Conservation (phyloP, 2,888 invertebrate species). For the Ormyrus rosae region DNA sequence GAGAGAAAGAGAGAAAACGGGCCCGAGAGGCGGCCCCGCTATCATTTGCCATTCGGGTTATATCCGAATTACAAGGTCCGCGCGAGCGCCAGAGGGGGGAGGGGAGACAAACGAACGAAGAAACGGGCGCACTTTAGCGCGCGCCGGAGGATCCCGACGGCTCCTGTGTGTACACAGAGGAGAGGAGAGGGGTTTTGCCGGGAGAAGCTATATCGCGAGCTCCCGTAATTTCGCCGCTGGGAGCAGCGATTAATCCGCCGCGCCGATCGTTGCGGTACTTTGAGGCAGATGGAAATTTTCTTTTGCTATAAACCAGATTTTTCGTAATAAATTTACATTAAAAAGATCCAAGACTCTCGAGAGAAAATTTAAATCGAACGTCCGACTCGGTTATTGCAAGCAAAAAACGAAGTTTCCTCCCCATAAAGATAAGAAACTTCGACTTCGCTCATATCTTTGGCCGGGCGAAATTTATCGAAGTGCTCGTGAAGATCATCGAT, state of each 20-base stretch:
- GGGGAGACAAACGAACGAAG: slow-evolving; percentile 41
- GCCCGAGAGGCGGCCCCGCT: slow-evolving; percentile 3
- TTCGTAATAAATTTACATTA: no score
- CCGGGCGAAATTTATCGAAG: no score
- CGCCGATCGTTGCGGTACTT: no score
- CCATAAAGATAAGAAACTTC: no score
- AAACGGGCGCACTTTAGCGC: slow-evolving; percentile 25
- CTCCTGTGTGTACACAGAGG: not conserved
- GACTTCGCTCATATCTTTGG: no score
- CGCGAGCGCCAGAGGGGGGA: not conserved
- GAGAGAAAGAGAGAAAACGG: not conserved
- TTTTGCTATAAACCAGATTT: no score
- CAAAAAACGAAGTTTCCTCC: no score
- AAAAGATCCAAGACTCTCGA: no score
- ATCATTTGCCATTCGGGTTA: slow-evolving; percentile 42
- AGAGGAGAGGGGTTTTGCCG: not conserved
- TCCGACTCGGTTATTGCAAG: no score
- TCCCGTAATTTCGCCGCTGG: slow-evolving; percentile 11
- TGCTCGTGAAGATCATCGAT: no score
- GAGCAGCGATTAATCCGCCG: slow-evolving; percentile 22
- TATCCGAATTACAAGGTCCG: not conserved
- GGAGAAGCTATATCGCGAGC: not conserved
- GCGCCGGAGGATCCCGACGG: not conserved
- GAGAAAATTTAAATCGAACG: no score
- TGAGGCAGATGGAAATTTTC: no score